Evolutionary conservation across 2,797 vertebrate genomes (phyloP).

Genomic region (Poeciliopsis presidionis): DNA sequence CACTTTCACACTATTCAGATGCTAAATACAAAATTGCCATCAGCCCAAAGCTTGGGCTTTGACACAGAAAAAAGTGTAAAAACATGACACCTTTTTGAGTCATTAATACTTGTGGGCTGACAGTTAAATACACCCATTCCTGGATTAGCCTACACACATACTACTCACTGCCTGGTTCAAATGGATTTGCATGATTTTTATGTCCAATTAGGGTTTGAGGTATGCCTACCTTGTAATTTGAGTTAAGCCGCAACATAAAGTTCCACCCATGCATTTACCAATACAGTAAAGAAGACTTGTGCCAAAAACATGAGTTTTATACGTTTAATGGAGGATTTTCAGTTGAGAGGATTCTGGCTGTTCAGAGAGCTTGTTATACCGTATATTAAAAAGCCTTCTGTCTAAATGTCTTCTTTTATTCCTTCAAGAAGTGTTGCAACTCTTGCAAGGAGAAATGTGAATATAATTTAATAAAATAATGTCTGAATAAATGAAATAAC

Average conservation of each 20-base stretch:
- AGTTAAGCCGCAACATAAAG: slow-evolving; percentile 59
- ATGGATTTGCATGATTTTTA: slow-evolving; percentile 66
- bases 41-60: neutral
- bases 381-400: slow-evolving; percentile 37
- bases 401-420: slow-evolving; percentile 22
- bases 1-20: neutral
- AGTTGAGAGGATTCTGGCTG: slow-evolving; percentile 48
- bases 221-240: slow-evolving; percentile 60
- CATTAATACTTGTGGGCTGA: slow-evolving; percentile 46
- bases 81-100: slow-evolving; percentile 16
- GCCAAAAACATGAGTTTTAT: slow-evolving; percentile 45
- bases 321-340: slow-evolving; percentile 38
- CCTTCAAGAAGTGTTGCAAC: slow-evolving; percentile 12
- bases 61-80: neutral
- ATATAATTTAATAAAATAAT: slow-evolving; percentile 45
- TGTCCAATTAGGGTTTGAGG: slow-evolving; percentile 60
- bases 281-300: slow-evolving; percentile 63
- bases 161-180: slow-evolving; percentile 21
- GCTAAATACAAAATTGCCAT: neutral
- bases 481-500: slow-evolving; percentile 32
- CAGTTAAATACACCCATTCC: slow-evolving; percentile 40
- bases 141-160: slow-evolving; percentile 44
- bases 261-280: slow-evolving; percentile 54
- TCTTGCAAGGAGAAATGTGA: slow-evolving; percentile 31
- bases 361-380: slow-evolving; percentile 25